phyloP scores from a whole-genome alignment of 2,797 vertebrate species.

The Erethizon dorsatum region DNA sequence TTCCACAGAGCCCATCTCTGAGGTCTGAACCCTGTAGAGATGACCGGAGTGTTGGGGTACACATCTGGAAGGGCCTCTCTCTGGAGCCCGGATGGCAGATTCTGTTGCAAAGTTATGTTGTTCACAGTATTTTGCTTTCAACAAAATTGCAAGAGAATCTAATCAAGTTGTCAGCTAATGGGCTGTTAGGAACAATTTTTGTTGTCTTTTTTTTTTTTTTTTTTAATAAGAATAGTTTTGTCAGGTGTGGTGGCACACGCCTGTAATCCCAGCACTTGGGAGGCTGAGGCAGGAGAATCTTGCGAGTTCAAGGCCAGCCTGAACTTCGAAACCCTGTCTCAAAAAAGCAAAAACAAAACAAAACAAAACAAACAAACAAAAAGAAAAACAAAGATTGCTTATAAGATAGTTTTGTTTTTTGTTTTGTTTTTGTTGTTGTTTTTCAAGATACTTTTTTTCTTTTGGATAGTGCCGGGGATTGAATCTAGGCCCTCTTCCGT shows the following conservation, averaged over 20 bases:
- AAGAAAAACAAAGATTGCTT: not conserved
- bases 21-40: not conserved
- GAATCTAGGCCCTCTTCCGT: not conserved
- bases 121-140: constrained; percentile 48
- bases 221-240: not conserved
- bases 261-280: too few species aligned
- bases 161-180: constrained; percentile 49
- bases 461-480: not conserved
- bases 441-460: not conserved
- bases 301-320: not conserved
- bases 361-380: too few species aligned
- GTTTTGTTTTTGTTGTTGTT: not conserved
- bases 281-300: not conserved
- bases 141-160: constrained; percentile 62
- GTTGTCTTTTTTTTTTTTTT: not conserved
- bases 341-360: not conserved
- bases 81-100: not conserved
- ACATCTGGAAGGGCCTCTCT: not conserved
- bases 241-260: not conserved
- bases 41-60: not conserved
- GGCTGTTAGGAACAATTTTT: constrained; percentile 56
- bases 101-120: not conserved
- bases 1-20: not conserved
- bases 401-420: not conserved
- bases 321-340: not conserved